Conservation (phyloP, 2,888 invertebrate species). For the Drosophila lacicola region DNA sequence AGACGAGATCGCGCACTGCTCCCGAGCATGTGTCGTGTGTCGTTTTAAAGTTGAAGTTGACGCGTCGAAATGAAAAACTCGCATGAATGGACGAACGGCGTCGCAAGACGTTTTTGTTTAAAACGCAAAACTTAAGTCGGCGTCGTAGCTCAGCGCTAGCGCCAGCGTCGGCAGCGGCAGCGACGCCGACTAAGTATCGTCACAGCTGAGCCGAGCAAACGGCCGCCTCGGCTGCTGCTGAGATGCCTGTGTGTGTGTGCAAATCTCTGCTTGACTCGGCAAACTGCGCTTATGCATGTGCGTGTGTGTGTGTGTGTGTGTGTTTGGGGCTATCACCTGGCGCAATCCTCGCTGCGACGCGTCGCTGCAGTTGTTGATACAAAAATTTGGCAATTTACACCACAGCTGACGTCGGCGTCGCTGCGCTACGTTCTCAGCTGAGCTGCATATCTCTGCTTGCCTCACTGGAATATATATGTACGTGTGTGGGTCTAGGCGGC, state of each 20-base stretch:
- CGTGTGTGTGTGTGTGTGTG: constrained; percentile 9
- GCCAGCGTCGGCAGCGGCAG: constrained; percentile 22
- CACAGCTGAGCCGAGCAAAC: constrained; percentile 43
- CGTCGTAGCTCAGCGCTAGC: constrained; percentile 47
- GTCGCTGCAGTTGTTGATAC: constrained; percentile 30
- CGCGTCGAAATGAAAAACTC: constrained; percentile 85
- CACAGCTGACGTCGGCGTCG: constrained; percentile 5
- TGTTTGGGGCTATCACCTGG: constrained; percentile 41
- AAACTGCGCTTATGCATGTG: constrained; percentile 13
- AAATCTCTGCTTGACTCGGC: constrained; percentile 45
- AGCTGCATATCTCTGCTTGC: background rate
- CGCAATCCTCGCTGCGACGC: constrained; percentile 67
- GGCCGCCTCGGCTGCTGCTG: constrained; percentile 24
- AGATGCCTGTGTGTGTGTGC: constrained; percentile 28
- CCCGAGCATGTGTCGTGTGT: constrained; percentile 79
- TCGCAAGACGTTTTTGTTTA: constrained; percentile 84
- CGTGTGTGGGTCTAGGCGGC: constrained; percentile 11
- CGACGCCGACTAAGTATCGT: constrained; percentile 71
- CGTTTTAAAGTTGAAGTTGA: constrained; percentile 82
- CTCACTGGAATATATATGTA: constrained; percentile 1
- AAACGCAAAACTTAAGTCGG: constrained; percentile 73
- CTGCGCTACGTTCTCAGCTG: constrained; percentile 41
- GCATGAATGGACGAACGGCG: constrained; percentile 83
- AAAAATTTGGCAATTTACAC: constrained; percentile 64
- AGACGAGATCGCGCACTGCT: constrained; percentile 69